Percentiles rank a stretch among this genome's conserved stretches.
Evolutionary conservation across 2,113 vertebrate genomes (phyloP).

Genomic region (Charina bottae): DNA sequence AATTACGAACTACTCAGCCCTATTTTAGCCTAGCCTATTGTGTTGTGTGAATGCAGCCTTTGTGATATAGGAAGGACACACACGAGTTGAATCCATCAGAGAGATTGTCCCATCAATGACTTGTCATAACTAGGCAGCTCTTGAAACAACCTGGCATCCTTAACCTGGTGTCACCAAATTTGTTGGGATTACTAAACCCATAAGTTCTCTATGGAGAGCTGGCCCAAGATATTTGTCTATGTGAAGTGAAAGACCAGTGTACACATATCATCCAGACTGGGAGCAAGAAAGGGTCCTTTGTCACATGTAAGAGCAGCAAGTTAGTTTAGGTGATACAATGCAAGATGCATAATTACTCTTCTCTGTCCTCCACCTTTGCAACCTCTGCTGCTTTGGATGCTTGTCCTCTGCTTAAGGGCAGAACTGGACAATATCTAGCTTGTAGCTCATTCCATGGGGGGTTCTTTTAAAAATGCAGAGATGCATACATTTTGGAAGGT

Average conservation of each 20-base stretch:
- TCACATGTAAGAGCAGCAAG: background rate
- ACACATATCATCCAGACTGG: background rate
- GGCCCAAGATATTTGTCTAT: background rate
- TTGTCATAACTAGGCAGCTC: background rate
- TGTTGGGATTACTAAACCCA: background rate
- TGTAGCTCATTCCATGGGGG: background rate
- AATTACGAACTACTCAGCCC: background rate
- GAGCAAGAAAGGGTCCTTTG: background rate
- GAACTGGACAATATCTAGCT: background rate
- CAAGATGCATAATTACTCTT: background rate
- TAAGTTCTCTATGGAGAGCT: background rate
- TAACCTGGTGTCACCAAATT: background rate
- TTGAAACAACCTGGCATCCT: background rate
- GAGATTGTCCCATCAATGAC: background rate
- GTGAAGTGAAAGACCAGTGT: background rate
- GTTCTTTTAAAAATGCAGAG: background rate
- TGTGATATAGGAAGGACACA: background rate
- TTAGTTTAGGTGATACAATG: background rate
- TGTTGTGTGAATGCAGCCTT: background rate
- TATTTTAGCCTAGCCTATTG: background rate
- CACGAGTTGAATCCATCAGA: background rate
- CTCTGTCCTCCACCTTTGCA: background rate
- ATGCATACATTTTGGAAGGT: background rate
- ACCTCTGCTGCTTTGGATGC: background rate
- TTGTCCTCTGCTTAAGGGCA: background rate